Base-by-base conservation (phyloP, 2,113 vertebrate genomes). In the Siniperca knerii region DNA sequence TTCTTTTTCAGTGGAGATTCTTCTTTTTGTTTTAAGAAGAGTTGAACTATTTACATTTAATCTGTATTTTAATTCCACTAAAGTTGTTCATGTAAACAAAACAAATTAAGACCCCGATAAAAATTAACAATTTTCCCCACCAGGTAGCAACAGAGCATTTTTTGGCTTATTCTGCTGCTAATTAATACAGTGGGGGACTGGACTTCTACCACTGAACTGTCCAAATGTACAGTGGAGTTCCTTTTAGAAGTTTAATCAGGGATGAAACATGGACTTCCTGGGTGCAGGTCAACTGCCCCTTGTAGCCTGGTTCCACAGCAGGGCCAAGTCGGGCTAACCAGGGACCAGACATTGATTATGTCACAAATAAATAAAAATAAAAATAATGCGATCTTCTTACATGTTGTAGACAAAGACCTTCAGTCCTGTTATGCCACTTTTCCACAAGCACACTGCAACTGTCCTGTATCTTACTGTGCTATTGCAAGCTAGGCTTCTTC, bases 81-180 rank as follows among this genome's bases (percentile, higher is more conserved):
- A 87, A 72, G 79, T 83, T 83, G 69, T 91, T 88, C 54, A 92
- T 83, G 88, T 86, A 93, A 92, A 92, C 69, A 79, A 91, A 91
- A 86, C 70, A 81, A 83, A 89, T 88, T 54, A 75, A 90, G 74
- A 73, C 55, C 73, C 62, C 20, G 60, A 82, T 84, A 66, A 85
- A 66, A 76, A 60, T 55, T 16, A 64, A 67, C n/a, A 8, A 64
- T 54, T 46, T 8, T 33, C 61, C 71, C 84, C 84, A 67, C 61
- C 55, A 65, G 66, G 71, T 13, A 52, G 85, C 89, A 78, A 60
- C 80, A 76, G 77, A 75, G 74, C 40, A 23, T 57, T 37, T 71
- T 83, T 96, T 94, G 33, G 61, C 73, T 82, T 95, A 95, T 96
- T 94, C 96, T 96, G 97, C 96, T 96, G 35, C 96, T 93, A 95